Evolutionary conservation across 2,888 invertebrate genomes (phyloP), one percentile per base, ranked within the genome.

Genomic region (Calliphora vomitoria): DNA sequence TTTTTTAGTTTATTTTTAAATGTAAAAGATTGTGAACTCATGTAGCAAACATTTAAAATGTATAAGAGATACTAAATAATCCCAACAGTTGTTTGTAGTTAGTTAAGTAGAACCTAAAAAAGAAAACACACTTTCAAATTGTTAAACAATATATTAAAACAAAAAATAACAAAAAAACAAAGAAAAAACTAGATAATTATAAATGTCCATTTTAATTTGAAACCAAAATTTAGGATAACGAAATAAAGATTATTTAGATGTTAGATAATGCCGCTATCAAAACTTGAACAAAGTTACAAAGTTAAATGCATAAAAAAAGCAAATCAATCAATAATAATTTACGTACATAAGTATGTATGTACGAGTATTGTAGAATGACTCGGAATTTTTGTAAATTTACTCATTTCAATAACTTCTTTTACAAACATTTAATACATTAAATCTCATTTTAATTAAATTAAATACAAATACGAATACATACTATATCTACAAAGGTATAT

Each of bases 51-150:
- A 25, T 25, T 25, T 25, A 44, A 10, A 44, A 44, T 44, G 15
- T 25, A 25, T 58, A 60, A 38, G n/a, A 50, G 38, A 79, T 64
- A 35, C 58, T 83, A 31, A 44, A 35, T 58, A 50, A 71, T 69
- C 35, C 58, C 20, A 50, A 50, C 13, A 62, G 84, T 87, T 84
- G 60, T 81, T 87, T 84, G 84, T 84, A 84, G 87, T 76, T 87
- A 86, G 83, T 81, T 60, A 80, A 83, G 76, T 79, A 88, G 79
- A 78, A 81, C 25, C 35, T 68, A 71, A 79, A 78, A 55, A 15
- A 79, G 79, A 47, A 25, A 25, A 25, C 25, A 62, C 15, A 38
- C 53, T 62, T 53, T 6, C 18, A 72, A 88, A 85, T 47, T 81
- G 80, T 86, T 83, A 78, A 69, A 83, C 41, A 62, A 62, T 31